Evolutionary conservation across 1,140 invertebrate genomes (phyloP).

Genomic region (Bathynomus jamesi): DNA sequence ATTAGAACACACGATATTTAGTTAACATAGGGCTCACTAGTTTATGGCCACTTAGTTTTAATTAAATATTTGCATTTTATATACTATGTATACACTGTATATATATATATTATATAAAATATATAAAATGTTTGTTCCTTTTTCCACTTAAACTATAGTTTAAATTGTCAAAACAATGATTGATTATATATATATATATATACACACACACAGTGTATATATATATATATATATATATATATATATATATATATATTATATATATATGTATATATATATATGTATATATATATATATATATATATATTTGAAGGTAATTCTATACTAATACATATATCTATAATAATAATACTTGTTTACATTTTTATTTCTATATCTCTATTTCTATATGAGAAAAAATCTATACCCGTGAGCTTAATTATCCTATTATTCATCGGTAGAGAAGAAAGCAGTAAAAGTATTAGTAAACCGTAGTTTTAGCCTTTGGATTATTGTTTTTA

Average conservation of each 20-base stretch:
- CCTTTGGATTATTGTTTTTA: no score
- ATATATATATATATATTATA: neutral
- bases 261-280: slow-evolving; percentile 9
- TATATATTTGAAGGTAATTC: neutral
- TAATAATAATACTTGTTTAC: neutral
- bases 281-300: slow-evolving; percentile 11
- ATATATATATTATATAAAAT: slow-evolving; percentile 3
- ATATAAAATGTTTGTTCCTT: no score
- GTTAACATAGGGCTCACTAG: no score
- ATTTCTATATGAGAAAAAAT: neutral
- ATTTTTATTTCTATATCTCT: neutral
- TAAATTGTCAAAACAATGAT: no score
- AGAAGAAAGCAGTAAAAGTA: no score
- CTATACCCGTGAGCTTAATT: neutral
- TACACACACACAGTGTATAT: neutral
- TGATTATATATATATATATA: slow-evolving; percentile 3
- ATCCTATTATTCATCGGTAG: no score
- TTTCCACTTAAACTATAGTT: no score
- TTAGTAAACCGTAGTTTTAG: no score
- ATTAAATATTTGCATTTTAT: no score
- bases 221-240: neutral
- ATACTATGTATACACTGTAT: no score
- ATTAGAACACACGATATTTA: no score
- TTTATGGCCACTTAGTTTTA: no score
- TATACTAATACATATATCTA: neutral